Percentiles rank a stretch among this genome's conserved stretches.
Evolutionary conservation across 2,113 vertebrate genomes (phyloP).

Genomic region (Engraulis encrasicolus): DNA sequence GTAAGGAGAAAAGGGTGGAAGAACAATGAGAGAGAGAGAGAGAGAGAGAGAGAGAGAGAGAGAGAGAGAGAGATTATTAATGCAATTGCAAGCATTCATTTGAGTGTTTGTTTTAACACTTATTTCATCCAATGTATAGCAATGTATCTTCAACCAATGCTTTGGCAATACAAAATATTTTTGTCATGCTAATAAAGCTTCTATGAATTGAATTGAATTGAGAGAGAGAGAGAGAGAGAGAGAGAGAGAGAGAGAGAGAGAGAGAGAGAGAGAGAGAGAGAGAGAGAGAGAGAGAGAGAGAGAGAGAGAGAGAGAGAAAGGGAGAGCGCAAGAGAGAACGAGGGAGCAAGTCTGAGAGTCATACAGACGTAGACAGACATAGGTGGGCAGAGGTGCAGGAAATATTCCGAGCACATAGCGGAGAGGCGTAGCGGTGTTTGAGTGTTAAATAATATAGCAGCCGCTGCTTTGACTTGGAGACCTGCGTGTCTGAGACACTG

Average conservation of each 20-base stretch:
- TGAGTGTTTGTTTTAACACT: too few species aligned
- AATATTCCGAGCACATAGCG: not conserved
- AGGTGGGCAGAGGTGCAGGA: not conserved
- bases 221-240: constrained; percentile 8
- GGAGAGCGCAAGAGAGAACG: not conserved
- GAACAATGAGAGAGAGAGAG: not conserved
- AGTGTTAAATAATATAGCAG: not conserved
- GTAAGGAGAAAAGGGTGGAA: not conserved
- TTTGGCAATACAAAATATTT: too few species aligned
- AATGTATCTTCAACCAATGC: too few species aligned
- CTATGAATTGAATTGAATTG: too few species aligned
- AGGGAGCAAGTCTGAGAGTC: not conserved
- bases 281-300: not conserved
- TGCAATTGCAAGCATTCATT: too few species aligned
- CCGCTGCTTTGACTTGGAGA: not conserved
- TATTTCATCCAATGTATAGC: too few species aligned
- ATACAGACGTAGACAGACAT: not conserved
- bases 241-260: not conserved
- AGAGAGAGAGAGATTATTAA: constrained; percentile 6
- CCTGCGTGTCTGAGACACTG: not conserved
- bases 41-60: not conserved
- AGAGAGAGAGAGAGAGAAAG: not conserved
- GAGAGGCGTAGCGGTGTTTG: too few species aligned
- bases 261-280: not conserved
- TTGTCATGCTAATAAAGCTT: too few species aligned